Evolutionary conservation across 2,113 vertebrate genomes (phyloP), one percentile per base, ranked within the genome.

Genomic region (Cromileptes altivelis): DNA sequence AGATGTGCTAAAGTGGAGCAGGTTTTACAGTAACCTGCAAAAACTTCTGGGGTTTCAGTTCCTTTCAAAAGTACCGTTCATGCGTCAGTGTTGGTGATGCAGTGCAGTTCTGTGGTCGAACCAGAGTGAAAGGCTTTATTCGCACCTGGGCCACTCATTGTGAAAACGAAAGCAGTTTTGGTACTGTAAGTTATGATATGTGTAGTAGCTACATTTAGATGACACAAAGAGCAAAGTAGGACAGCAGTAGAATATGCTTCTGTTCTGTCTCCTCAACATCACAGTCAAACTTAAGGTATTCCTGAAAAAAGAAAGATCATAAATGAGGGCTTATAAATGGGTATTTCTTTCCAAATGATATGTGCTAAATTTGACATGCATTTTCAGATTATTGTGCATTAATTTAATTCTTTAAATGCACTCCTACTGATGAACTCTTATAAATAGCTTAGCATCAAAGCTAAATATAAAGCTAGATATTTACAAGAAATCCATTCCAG

Each of bases 11-110:
- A 86, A 80, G 37, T 84, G 61, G 13, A 85, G 30, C 64, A 14
- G 1, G 42, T 49, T 74, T 84, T 78, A 86, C 87, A 67, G 69
- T 75, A 83, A 82, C 70, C 33, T 63, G 74, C 49, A 14, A 25
- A 30, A 78, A 73, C 58, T 18, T 67, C 27, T 0, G 3, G 37
- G 50, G 84, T 89, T 88, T 92, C 85, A 76, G 72, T 86, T 87
- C 81, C 62, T 64, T 69, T 73, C 9, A n/a, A 2, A 45, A 4
- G 19, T 30, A 37, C 14, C 1, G 15, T 45, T 70, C 70, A 6
- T 82, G 9, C 8, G 17, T 33, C 33, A 12, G 13, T 61, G 69
- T 58, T 70, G 50, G 30, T 74, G 18, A 19, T 10, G 6, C 11
- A 14, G 4, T 62, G 21, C 8, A 19, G 57, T 13, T 17, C 56